These are phyloP conservation scores for Tetragonula carbonaria DNA, from an alignment of 2,888 invertebrate species.

Conservation along the genomic window DNA sequence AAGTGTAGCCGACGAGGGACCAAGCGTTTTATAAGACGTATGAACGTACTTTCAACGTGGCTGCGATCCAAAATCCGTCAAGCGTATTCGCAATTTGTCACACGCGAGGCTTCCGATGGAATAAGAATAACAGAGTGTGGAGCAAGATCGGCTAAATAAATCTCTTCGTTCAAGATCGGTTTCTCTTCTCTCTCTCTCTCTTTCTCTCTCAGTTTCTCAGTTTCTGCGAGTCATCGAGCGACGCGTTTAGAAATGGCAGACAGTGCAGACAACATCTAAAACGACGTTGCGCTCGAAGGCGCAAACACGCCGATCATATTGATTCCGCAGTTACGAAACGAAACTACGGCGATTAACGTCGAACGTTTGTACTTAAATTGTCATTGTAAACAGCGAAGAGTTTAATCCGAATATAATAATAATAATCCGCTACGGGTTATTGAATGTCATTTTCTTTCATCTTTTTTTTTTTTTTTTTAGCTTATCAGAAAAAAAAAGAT, in stretches of 20 bases:
- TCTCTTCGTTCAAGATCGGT: slow-evolving; percentile 6
- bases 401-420: neutral
- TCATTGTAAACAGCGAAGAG: neutral
- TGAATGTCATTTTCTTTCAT: neutral
- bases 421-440: neutral
- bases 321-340: slow-evolving; percentile 13
- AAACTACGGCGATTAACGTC: slow-evolving; percentile 7
- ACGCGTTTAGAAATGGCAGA: neutral
- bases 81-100: slow-evolving; percentile 25
- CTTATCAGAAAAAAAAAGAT: neutral
- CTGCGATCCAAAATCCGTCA: slow-evolving; percentile 3
- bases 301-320: slow-evolving; percentile 10
- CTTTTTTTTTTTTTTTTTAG: neutral
- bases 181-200: neutral
- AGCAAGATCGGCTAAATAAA: slow-evolving; percentile 1
- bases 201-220: neutral
- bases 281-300: neutral
- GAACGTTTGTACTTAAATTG: neutral
- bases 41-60: slow-evolving; percentile 6
- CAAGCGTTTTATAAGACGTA: neutral
- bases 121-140: slow-evolving; percentile 4
- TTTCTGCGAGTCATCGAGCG: neutral
- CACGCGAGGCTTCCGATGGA: neutral
- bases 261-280: neutral
- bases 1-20: neutral